phyloP scores from a whole-genome alignment of 2,797 vertebrate genomes.

The Halcyon chelicuti region DNA sequence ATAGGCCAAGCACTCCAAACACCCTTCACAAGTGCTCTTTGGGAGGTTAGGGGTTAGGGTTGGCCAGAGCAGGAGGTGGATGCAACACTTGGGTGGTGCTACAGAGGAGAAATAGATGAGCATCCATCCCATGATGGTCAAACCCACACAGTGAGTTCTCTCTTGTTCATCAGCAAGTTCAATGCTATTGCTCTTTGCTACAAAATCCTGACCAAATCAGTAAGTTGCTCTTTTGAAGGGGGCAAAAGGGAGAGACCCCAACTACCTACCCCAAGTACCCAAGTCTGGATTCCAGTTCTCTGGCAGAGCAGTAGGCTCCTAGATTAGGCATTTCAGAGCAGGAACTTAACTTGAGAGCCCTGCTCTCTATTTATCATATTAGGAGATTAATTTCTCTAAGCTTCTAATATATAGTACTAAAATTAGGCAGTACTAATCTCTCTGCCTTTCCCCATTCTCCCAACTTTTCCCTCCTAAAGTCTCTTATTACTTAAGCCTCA shows the following conservation, averaged over 20 bases:
- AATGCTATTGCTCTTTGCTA: neutral
- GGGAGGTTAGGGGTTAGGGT: neutral
- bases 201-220: neutral
- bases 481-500: neutral
- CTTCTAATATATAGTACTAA: neutral
- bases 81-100: neutral
- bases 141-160: no score
- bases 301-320: neutral
- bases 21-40: neutral
- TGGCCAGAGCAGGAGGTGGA: neutral
- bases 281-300: neutral
- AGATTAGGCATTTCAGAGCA: neutral
- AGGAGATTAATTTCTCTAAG: slow-evolving; percentile 14
- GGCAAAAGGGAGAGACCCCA: neutral
- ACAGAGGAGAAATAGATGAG: neutral
- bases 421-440: slow-evolving; percentile 19
- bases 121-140: neutral
- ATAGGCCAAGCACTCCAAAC: neutral
- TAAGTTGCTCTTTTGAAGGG: neutral
- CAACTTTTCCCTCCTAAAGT: neutral
- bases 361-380: neutral
- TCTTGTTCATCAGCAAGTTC: neutral
- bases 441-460: neutral
- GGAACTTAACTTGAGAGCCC: neutral
- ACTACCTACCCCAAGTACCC: neutral